Evolutionary conservation across 2,113 vertebrate species (phyloP), one percentile per base, ranked within the genome.

Genomic region (Dermatemys mawii): DNA sequence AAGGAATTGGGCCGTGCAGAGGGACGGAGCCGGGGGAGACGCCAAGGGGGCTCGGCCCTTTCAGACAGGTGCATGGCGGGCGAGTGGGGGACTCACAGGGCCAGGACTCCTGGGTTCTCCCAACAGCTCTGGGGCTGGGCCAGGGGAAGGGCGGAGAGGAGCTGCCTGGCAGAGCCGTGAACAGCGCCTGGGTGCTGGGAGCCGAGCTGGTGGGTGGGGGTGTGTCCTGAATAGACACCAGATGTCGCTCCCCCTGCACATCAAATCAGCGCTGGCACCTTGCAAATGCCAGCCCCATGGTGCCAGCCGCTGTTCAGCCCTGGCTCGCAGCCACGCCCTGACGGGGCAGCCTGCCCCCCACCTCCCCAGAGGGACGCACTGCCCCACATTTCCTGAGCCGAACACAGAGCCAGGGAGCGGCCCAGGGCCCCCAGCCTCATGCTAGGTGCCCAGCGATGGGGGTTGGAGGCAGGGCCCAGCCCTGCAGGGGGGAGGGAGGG

Each of bases 61-160:
- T 11, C 3, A 27, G 22, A 5, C 13, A 1, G 81, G 51, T 22
- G 35, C 38, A 41, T 24, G 27, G 50, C 22, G 27, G 24, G 13
- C n/a, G n/a, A 13, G 4, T 5, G n/a, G 49, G 26, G 11, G n/a
- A 63, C 95, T 97, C 90, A 96, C 96, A 55, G 24, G 35, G 57
- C 63, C 63, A n/a, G 63, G 63, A n/a, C 63, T 67, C 63, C 63
- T 35, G 32, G 60, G 60, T 63, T 63, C 60, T 17, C 4, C 35
- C 35, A n/a, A 19, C 16, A n/a, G 35, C 17, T 4, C 16, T 8
- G 35, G 60, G 8, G 60, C 60, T 21, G 32, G 13, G 32, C 29
- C 57, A 60, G 46, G n/a, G n/a, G 24, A 55, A 55, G 19, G n/a
- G n/a, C n/a, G n/a, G n/a, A n/a, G n/a, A n/a, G n/a, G n/a, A n/a